phyloP scores from a whole-genome alignment of 30 jellyfish, hydroid and myxozoan genomes.

The Pelagia noctiluca region DNA sequence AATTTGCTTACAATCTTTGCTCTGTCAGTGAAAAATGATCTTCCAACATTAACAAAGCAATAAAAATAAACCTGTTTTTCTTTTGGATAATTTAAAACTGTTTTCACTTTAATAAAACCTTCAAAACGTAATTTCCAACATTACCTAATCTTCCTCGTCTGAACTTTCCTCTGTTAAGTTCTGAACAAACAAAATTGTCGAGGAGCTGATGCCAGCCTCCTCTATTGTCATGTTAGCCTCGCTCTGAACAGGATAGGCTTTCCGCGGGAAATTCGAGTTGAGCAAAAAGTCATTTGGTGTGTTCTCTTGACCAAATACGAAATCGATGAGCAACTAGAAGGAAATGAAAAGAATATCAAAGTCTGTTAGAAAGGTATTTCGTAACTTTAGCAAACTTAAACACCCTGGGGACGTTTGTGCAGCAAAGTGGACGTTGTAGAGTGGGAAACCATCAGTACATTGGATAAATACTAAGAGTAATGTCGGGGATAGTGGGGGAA shows the following conservation, averaged over 20 bases:
- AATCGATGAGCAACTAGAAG: conserved; percentile 72
- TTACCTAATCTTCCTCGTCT: conserved; percentile 47
- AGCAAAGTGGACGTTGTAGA: too few relatives aligned
- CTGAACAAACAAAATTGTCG: conserved; percentile 81
- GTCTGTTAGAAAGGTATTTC: too few relatives aligned
- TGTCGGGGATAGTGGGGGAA: not conserved
- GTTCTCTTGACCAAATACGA: conserved; percentile 77
- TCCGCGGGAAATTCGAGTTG: conserved; percentile 85
- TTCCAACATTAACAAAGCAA: too few relatives aligned
- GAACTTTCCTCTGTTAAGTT: conserved; percentile 77
- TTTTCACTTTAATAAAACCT: too few relatives aligned
- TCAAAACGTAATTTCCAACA: not conserved
- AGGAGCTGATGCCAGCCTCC: conserved; percentile 74
- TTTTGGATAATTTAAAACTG: too few relatives aligned
- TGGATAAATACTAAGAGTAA: not conserved
- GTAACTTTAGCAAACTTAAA: too few relatives aligned
- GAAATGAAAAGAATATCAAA: not conserved
- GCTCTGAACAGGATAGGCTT: conserved; percentile 57
- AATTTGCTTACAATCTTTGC: too few relatives aligned
- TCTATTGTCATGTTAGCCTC: conserved; percentile 55
- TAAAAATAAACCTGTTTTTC: too few relatives aligned
- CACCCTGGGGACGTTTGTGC: too few relatives aligned
- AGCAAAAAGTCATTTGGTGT: conserved; percentile 69
- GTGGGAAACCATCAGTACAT: not conserved
- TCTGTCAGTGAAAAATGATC: too few relatives aligned